phyloP scores from a whole-genome alignment of 2,797 vertebrate genomes.

The Karalla daura region DNA sequence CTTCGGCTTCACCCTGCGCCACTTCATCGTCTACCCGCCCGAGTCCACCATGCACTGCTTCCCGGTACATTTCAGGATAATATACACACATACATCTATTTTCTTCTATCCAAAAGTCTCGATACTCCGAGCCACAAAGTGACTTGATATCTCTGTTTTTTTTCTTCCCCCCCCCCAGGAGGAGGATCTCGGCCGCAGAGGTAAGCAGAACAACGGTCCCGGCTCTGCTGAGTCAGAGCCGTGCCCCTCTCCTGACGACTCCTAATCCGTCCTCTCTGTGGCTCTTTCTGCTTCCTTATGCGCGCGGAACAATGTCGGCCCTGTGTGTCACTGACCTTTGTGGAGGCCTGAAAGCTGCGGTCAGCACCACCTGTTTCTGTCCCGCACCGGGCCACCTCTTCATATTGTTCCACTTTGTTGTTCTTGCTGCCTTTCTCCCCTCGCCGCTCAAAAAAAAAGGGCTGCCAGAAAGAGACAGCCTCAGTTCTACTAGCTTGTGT shows the following conservation, averaged over 20 bases:
- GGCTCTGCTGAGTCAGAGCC: constrained; percentile 60
- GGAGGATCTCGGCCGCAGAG: constrained; percentile 80
- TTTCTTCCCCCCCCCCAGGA: too few relatives aligned
- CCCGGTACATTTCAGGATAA: constrained; percentile 82
- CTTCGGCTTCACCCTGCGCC: constrained; percentile 97
- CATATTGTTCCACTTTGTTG: constrained; percentile 65
- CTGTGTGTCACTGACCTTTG: constrained; percentile 72
- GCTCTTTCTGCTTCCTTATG: constrained; percentile 62
- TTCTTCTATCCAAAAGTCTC: constrained; percentile 29
- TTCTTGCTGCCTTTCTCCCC: constrained; percentile 55
- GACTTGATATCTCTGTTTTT: constrained; percentile 46
- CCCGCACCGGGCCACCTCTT: constrained; percentile 58
- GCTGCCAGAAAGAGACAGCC: constrained; percentile 46
- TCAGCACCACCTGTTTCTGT: constrained; percentile 71
- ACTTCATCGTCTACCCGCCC: constrained; percentile 98
- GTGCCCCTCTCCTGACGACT: constrained; percentile 61
- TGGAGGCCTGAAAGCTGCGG: constrained; percentile 67
- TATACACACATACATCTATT: too few relatives aligned
- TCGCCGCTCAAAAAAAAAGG: constrained; percentile 43
- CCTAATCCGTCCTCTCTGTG: constrained; percentile 56
- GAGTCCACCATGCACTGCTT: constrained; percentile 92
- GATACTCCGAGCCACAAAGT: constrained; percentile 35
- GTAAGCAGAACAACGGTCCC: constrained; percentile 72
- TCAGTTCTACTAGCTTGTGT: constrained; percentile 36
- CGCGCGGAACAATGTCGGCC: constrained; percentile 55